A percentile compares a stretch with the other conserved stretches of the same genome.
phyloP scores from a whole-genome alignment of 2,113 vertebrate species.

The Sus scrofa region T2T-Sscrofa CM000817.6:151474001-151474500 shows the following conservation, averaged over 20 bases:
- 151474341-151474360: not conserved
- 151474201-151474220: not conserved
- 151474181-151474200: not conserved
- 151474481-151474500: not conserved
- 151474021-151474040: not conserved
- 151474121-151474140: not conserved
- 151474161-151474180: not conserved
- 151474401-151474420: not conserved
- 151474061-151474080: constrained; percentile 5
- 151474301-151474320: constrained; percentile 9
- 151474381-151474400: not conserved
- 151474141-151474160: not conserved
- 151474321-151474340: constrained; percentile 32
- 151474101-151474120: not conserved
- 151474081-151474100: not conserved
- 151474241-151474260: not conserved
- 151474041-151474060: constrained; percentile 17
- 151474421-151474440: not conserved
- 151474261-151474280: not conserved
- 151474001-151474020: not conserved
- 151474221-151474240: not conserved
- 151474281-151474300: constrained; percentile 25
- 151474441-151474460: not conserved
- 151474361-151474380: not conserved
- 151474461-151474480: not conserved